phyloP scores from a whole-genome alignment of 2,113 vertebrate species.

The Corythornis cristatus region DNA sequence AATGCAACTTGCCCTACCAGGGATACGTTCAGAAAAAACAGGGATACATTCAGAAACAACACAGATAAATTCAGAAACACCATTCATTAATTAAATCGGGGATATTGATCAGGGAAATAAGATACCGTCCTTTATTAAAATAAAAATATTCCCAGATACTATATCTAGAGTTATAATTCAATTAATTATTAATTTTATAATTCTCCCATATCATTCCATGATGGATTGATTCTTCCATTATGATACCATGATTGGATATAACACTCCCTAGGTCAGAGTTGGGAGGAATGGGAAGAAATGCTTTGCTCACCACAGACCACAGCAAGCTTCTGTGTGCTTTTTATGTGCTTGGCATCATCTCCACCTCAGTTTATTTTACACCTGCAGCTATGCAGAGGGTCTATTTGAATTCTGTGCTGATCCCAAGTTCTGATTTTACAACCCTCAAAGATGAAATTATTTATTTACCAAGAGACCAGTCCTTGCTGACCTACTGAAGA shows the following conservation, averaged over 20 bases:
- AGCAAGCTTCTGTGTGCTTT: not conserved
- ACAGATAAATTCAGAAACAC: not conserved
- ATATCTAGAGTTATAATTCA: not conserved
- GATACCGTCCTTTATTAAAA: not conserved
- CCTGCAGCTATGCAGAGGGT: not conserved
- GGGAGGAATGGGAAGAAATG: not conserved
- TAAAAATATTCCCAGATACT: not conserved
- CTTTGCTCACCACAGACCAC: not conserved
- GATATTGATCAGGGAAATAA: not conserved
- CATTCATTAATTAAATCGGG: not conserved
- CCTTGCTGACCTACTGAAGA: not conserved
- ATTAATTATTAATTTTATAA: not conserved
- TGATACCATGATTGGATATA: not conserved
- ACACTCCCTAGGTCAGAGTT: not conserved
- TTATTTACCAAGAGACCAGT: not conserved
- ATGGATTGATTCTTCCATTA: not conserved
- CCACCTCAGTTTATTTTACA: not conserved
- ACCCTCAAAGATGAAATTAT: not conserved
- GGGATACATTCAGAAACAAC: too few relatives aligned
- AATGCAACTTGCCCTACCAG: not conserved
- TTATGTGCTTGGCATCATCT: not conserved
- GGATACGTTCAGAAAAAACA: not conserved
- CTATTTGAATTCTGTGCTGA: not conserved
- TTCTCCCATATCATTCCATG: not conserved
- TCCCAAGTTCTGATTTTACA: not conserved